A percentile compares a stretch with the other conserved stretches of the same genome.
phyloP scores from a whole-genome alignment of 1,140 invertebrate species.

The Macrostomum lignano region DNA sequence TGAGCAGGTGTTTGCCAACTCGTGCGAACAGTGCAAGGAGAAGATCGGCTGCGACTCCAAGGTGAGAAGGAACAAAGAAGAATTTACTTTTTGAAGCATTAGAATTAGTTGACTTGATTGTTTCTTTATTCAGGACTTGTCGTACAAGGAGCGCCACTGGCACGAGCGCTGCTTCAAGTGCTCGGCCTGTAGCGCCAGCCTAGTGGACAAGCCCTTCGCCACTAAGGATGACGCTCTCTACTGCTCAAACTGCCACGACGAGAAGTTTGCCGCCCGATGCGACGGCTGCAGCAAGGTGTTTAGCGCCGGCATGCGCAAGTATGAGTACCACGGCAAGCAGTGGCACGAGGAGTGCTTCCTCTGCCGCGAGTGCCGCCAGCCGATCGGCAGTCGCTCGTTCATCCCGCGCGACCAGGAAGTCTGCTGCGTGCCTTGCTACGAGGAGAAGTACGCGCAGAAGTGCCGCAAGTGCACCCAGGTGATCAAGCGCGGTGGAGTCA shows the following conservation, averaged over 20 bases:
- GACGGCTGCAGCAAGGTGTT: conserved; percentile 61
- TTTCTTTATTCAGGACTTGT: conserved; percentile 98
- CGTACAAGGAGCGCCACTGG: conserved; percentile 93
- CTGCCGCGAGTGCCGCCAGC: conserved; percentile 77
- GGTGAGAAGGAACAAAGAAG: too few relatives aligned
- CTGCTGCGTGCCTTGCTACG: conserved; percentile 89
- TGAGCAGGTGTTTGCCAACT: conserved; percentile 87
- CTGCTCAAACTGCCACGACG: conserved; percentile 92
- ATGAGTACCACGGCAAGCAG: conserved; percentile 98
- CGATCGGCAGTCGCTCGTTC: conserved; percentile 95
- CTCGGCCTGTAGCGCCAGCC: conserved; percentile 72
- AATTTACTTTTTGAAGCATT: too few relatives aligned
- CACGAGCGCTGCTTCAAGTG: conserved; percentile 91
- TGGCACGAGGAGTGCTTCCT: conserved; percentile 99
- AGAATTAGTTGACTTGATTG: too few relatives aligned
- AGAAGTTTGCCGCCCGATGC: conserved; percentile 87
- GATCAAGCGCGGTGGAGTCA: conserved; percentile 87
- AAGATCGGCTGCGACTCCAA: conserved; percentile 96
- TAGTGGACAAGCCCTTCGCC: conserved; percentile 96
- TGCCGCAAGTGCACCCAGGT: conserved; percentile 93
- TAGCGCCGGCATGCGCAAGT: conserved; percentile 78
- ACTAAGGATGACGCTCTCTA: conserved; percentile 77
- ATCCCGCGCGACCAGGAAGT: conserved; percentile 95
- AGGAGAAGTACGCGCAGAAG: conserved; percentile 75
- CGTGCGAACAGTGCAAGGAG: conserved; percentile 88